Conservation (phyloP, 2,888 invertebrate species). For the Opisthograptis luteolata region DNA sequence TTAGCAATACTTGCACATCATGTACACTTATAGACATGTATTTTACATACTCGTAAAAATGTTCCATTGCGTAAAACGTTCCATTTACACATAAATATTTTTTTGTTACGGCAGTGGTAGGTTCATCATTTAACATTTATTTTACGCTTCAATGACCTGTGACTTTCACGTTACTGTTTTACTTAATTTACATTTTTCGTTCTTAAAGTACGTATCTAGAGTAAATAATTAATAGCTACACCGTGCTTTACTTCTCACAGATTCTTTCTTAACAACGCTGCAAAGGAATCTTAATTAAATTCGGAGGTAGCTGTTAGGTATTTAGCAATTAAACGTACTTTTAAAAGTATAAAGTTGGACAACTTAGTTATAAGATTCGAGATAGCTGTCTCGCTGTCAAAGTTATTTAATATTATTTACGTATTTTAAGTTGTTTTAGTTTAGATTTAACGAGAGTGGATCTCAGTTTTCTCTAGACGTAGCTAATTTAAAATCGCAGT, state of each 20-base stretch:
- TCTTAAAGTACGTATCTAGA: conserved; percentile 4
- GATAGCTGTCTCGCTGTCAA: conserved; percentile 1
- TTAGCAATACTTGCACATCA: too few relatives aligned
- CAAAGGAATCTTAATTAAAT: conserved; percentile 40
- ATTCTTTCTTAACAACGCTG: conserved; percentile 35
- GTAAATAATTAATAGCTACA: conserved; percentile 28
- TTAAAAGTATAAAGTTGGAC: conserved; percentile 17
- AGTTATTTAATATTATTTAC: conserved; percentile 4
- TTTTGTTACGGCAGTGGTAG: too few relatives aligned
- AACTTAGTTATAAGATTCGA: conserved; percentile 17
- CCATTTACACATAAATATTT: too few relatives aligned
- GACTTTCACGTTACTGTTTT: conserved; percentile 36
- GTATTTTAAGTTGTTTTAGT: conserved; percentile 11
- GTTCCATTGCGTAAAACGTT: too few relatives aligned
- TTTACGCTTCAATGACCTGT: conserved; percentile 22
- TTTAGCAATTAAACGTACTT: conserved; percentile 28
- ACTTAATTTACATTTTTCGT: conserved; percentile 13
- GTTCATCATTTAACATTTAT: conserved; percentile 4
- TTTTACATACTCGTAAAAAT: too few relatives aligned
- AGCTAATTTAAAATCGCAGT: conserved; percentile 44
- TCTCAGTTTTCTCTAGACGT: conserved; percentile 29
- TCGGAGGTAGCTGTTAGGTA: conserved; percentile 29
- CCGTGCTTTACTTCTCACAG: conserved; percentile 26
- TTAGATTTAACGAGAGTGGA: conserved; percentile 7
- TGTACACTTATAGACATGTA: too few relatives aligned